A percentile compares a stretch with the other conserved stretches of the same genome.
Conservation (phyloP, 2,113 vertebrate species). For the Tor tambroides region DNA sequence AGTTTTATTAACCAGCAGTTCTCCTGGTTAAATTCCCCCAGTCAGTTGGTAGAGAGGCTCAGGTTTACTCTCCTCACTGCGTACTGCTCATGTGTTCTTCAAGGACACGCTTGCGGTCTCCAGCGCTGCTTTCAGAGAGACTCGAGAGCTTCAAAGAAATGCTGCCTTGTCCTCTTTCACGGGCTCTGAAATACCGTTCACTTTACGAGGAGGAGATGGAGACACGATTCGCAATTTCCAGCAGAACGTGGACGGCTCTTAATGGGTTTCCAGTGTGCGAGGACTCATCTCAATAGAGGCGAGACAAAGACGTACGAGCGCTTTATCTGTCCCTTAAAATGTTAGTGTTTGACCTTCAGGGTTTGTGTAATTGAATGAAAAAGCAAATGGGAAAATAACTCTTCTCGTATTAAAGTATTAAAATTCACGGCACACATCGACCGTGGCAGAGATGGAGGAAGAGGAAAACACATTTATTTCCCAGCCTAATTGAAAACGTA, state of each 20-base stretch:
- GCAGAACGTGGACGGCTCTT: not conserved
- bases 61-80: not conserved
- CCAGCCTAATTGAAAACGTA: constrained; percentile 69
- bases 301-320: constrained; percentile 29
- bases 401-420: constrained; percentile 53
- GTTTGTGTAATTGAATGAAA: constrained; percentile 65
- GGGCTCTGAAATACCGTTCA: not conserved
- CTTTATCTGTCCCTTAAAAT: constrained; percentile 66
- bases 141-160: not conserved
- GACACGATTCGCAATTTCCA: not conserved
- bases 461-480: constrained; percentile 59
- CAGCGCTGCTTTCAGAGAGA: not conserved
- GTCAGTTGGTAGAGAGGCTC: not conserved
- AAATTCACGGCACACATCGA: constrained; percentile 42
- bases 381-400: constrained; percentile 39
- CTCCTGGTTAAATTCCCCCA: not conserved
- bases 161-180: not conserved
- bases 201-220: not conserved
- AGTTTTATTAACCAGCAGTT: not conserved
- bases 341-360: constrained; percentile 67
- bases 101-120: not conserved
- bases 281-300: not conserved
- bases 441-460: constrained; percentile 16
- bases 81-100: not conserved
- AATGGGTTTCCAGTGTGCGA: not conserved